Evolutionary conservation across 2,797 vertebrate species (phyloP).

Genomic region (Taeniopygia guttata): DNA sequence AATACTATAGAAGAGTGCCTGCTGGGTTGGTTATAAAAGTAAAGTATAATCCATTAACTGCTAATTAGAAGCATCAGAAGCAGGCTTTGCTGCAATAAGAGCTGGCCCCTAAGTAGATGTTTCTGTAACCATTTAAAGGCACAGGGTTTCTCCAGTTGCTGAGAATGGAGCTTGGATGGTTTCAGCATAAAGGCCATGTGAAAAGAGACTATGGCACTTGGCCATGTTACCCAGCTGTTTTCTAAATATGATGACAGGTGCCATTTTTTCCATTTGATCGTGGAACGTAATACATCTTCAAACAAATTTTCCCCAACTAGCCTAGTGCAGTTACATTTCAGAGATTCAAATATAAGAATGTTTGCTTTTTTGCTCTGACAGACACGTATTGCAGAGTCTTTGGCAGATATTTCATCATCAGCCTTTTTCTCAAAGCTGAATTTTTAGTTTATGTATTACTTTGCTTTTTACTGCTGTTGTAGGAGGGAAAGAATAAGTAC

Average conservation of each 20-base stretch:
- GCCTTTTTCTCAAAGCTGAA: neutral
- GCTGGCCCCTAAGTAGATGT: constrained; percentile 58
- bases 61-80: constrained; percentile 67
- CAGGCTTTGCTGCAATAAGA: constrained; percentile 67
- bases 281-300: constrained; percentile 83
- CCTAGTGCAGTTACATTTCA: constrained; percentile 65
- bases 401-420: constrained; percentile 7
- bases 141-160: constrained; percentile 67
- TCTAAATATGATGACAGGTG: constrained; percentile 79
- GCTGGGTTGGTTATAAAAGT: constrained; percentile 62
- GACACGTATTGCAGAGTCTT: neutral
- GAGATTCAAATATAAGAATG: constrained; percentile 55
- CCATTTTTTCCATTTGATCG: constrained; percentile 79
- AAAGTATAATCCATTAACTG: constrained; percentile 65
- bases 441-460: neutral
- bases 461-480: neutral
- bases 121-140: constrained; percentile 71
- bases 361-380: neutral
- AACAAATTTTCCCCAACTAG: constrained; percentile 75
- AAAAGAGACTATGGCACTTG: constrained; percentile 68
- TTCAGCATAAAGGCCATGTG: constrained; percentile 72
- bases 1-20: constrained; percentile 47
- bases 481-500: neutral
- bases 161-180: constrained; percentile 61
- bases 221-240: constrained; percentile 77